Evolutionary conservation across 2,888 invertebrate species (phyloP), one percentile per base, ranked within the genome.

Genomic region (Ceratothoa steindachneri): DNA sequence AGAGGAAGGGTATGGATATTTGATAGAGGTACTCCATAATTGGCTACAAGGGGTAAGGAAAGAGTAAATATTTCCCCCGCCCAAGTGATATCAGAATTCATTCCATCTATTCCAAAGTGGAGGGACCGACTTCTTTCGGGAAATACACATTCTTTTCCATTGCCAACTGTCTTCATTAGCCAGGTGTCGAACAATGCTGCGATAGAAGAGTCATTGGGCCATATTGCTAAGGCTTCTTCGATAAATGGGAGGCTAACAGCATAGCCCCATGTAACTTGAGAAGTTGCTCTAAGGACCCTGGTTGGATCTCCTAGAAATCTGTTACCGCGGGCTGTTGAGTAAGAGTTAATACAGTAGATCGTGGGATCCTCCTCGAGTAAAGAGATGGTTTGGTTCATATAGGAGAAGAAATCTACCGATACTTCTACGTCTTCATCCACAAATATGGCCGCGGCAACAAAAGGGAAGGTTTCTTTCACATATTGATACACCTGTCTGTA

Each of bases 371-470:
- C 30, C 28, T 64, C 28, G 7, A 78, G 69, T 5, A 78, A 30
- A 29, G 71, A 67, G 24, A 78, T 71, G 22, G 75, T 75, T 31
- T 78, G 78, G 41, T 68, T 73, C 75, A 78, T 75, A 66, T 53
- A 75, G 24, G 75, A 75, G 73, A 78, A 78, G 51, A 73, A 78
- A 31, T 78, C 78, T n/a, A 71, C 71, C 7, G 78, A 75, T 19
- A 78, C 73, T 52, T 78, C 68, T 22, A 78, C 75, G 31, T 78
- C 78, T 30, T 78, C 78, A 71, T 78, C 78, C 9, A 78, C 68
- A 30, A 78, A 51, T 30, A 78, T 78, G 19, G 41, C 78, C 3
- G 75, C 78, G 0, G 78, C 73, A 2, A 75, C 71, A 22, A 69
- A 24, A 15, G 73, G 73, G 41, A 73, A 75, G 29, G 31, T 69